These are phyloP conservation scores for Bemisia tabaci DNA, from an alignment of 1,140 invertebrate species.

Conservation along the genomic window DNA sequence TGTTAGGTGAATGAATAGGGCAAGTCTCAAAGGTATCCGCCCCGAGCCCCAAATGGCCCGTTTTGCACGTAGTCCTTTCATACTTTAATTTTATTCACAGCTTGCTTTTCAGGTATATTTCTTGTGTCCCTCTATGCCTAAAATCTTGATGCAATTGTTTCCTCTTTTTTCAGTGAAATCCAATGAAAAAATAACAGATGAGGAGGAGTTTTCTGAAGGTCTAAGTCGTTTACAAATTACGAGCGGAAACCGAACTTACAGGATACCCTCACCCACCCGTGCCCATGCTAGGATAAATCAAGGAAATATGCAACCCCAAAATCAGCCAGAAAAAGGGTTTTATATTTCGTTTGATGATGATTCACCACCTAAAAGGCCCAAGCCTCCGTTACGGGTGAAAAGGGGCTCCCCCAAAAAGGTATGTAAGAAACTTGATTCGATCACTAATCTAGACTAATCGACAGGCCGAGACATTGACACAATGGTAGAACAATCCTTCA, in stretches of 20 bases:
- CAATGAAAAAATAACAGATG: slow-evolving; percentile 21
- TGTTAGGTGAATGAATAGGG: too few species aligned
- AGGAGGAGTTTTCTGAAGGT: slow-evolving; percentile 42
- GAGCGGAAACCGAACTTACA: slow-evolving; percentile 71
- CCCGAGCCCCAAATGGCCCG: too few species aligned
- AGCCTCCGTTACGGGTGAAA: slow-evolving; percentile 67
- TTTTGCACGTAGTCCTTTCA: too few species aligned
- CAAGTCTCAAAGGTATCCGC: too few species aligned
- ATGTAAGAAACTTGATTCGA: slow-evolving; percentile 22
- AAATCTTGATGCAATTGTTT: too few species aligned
- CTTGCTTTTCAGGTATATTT: too few species aligned
- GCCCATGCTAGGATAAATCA: slow-evolving; percentile 23
- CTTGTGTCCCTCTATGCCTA: too few species aligned
- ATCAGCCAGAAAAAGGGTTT: slow-evolving; percentile 66
- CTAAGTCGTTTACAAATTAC: slow-evolving; percentile 65
- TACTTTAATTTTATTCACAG: too few species aligned
- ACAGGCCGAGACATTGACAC: slow-evolving; percentile 19
- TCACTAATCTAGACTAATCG: too few species aligned
- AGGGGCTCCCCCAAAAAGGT: slow-evolving; percentile 64
- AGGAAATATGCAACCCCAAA: slow-evolving; percentile 29
- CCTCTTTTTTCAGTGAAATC: not conserved
- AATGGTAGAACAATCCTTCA: slow-evolving; percentile 14
- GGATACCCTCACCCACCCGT: slow-evolving; percentile 64
- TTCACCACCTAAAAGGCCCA: slow-evolving; percentile 63
- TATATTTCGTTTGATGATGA: slow-evolving; percentile 87